Conservation (phyloP, 2,888 invertebrate species). For the Hirudinaria manillensis region DNA sequence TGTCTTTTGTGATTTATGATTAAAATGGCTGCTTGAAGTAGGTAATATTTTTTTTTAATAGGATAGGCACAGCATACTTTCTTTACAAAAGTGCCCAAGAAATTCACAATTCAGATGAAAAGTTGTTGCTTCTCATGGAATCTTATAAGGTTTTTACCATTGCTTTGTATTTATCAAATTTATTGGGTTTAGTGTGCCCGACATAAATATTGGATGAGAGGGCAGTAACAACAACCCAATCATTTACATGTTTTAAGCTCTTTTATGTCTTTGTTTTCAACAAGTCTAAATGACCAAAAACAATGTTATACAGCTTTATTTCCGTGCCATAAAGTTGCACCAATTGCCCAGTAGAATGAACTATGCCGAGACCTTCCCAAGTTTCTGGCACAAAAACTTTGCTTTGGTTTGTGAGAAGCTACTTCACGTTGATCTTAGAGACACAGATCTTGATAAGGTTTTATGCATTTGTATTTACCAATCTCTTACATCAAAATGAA, state of each 20-base stretch:
- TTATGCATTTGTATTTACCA: neutral
- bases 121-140: constrained; percentile 39
- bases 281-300: neutral
- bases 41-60: constrained; percentile 31
- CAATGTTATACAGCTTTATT: constrained; percentile 43
- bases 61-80: constrained; percentile 44
- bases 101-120: constrained; percentile 33
- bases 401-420: constrained; percentile 44
- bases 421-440: constrained; percentile 32
- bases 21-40: no score
- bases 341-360: constrained; percentile 31
- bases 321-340: constrained; percentile 42
- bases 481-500: neutral
- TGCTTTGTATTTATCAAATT: neutral
- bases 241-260: neutral
- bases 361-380: constrained; percentile 42
- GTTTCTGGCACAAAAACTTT: constrained; percentile 51
- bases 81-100: constrained; percentile 42
- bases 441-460: constrained; percentile 33
- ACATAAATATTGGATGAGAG: neutral
- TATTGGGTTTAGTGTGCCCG: neutral
- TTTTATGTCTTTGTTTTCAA: constrained; percentile 7
- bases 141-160: constrained; percentile 43
- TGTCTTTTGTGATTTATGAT: constrained; percentile 35
- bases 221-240: neutral